Percentiles rank a stretch among this genome's conserved stretches.
Conservation (phyloP, 2,888 invertebrate genomes). For the Caenorhabditis doughertyi region DNA sequence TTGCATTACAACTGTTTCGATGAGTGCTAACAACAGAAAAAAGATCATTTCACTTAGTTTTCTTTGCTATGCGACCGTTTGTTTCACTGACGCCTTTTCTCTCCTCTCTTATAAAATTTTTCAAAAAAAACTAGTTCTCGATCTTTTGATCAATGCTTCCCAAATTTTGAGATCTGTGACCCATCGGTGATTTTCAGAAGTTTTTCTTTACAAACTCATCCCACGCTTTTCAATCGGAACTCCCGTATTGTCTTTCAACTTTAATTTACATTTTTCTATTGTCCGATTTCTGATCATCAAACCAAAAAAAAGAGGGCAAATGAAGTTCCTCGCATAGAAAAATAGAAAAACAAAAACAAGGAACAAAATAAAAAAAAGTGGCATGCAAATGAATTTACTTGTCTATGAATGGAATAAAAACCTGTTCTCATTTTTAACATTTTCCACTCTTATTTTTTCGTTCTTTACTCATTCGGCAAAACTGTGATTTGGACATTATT, state of each 20-base stretch:
- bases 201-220: background rate
- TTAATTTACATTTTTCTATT: background rate
- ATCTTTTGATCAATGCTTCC: slow-evolving; percentile 23
- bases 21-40: background rate
- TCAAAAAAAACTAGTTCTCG: slow-evolving; percentile 9
- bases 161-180: background rate
- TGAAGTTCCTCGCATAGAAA: background rate
- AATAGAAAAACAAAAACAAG: background rate
- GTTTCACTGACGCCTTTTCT: slow-evolving; percentile 10
- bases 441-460: background rate
- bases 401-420: slow-evolving; percentile 14
- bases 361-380: background rate
- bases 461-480: background rate
- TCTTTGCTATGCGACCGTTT: slow-evolving; percentile 2
- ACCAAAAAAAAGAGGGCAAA: background rate
- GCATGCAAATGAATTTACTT: background rate
- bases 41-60: slow-evolving; percentile 11
- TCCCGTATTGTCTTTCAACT: background rate
- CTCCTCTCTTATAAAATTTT: background rate
- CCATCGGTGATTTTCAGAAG: background rate
- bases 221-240: background rate
- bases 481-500: background rate
- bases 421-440: slow-evolving; percentile 6
- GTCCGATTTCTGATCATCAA: background rate
- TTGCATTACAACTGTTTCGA: slow-evolving; percentile 15